These are phyloP conservation scores for Callipepla squamata DNA, from an alignment of 2,113 vertebrate genomes.

Conservation along the genomic window DNA sequence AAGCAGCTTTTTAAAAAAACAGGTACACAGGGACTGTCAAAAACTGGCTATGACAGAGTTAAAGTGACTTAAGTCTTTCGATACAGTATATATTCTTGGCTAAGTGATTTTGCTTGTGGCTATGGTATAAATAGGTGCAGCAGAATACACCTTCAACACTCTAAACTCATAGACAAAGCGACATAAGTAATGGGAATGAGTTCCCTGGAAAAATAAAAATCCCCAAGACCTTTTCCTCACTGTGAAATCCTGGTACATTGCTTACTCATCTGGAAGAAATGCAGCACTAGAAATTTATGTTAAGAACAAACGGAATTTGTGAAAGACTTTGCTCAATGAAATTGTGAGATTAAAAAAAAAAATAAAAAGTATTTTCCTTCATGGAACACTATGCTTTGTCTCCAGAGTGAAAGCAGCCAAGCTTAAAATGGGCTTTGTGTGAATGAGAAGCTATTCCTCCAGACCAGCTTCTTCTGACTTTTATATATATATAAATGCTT, in stretches of 20 bases:
- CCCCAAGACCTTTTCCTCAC: conserved; percentile 17
- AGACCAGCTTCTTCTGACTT: neutral
- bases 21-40: neutral
- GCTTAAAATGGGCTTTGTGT: neutral
- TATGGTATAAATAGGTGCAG: neutral
- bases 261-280: conserved; percentile 68
- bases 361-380: conserved; percentile 11
- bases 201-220: neutral
- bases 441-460: neutral
- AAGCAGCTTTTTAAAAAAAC: neutral
- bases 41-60: neutral
- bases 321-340: conserved; percentile 19
- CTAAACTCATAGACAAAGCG: conserved; percentile 5
- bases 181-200: neutral
- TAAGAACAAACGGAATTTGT: conserved; percentile 23
- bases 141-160: conserved; percentile 4
- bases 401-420: neutral
- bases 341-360: neutral
- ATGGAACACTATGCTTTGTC: neutral
- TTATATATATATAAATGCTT: neutral
- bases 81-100: neutral
- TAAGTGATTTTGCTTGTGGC: conserved; percentile 21
- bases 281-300: conserved; percentile 22
- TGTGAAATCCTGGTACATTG: conserved; percentile 38
- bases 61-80: conserved; percentile 3